These are phyloP conservation scores for Labeo rohita DNA, from an alignment of 2,113 vertebrate genomes.

Conservation along the genomic window DNA sequence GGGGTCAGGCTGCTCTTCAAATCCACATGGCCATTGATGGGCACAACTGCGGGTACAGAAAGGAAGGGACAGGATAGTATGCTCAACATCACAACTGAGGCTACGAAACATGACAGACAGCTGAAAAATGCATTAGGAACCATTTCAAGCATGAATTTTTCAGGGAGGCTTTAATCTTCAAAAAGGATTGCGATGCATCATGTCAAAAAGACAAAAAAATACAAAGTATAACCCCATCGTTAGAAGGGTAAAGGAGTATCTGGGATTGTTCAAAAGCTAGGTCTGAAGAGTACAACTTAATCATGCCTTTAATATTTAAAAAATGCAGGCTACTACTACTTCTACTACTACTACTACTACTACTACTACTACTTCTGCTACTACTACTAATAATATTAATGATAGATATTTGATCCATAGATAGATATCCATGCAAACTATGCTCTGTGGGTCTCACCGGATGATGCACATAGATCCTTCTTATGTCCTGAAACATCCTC, in stretches of 20 bases:
- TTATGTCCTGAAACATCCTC: constrained; percentile 87
- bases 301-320: background rate
- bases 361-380: too few species aligned
- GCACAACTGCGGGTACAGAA: constrained; percentile 74
- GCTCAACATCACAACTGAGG: constrained; percentile 32
- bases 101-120: constrained; percentile 43
- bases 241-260: background rate
- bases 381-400: too few species aligned
- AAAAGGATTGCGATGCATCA: background rate
- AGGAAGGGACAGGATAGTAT: background rate
- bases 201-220: constrained; percentile 16
- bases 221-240: background rate
- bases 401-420: too few species aligned
- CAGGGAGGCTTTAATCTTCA: constrained; percentile 19
- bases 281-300: background rate
- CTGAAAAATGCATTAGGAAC: constrained; percentile 52
- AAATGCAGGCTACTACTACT: background rate
- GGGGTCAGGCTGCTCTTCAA: constrained; percentile 90
- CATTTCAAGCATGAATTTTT: constrained; percentile 52
- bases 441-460: constrained; percentile 78
- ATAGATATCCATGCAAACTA: background rate
- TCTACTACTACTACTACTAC: too few species aligned
- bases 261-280: background rate
- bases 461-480: constrained; percentile 82
- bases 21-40: constrained; percentile 87